Conservation (phyloP, 1,140 invertebrate species). For the Saxidomus purpurata region DNA sequence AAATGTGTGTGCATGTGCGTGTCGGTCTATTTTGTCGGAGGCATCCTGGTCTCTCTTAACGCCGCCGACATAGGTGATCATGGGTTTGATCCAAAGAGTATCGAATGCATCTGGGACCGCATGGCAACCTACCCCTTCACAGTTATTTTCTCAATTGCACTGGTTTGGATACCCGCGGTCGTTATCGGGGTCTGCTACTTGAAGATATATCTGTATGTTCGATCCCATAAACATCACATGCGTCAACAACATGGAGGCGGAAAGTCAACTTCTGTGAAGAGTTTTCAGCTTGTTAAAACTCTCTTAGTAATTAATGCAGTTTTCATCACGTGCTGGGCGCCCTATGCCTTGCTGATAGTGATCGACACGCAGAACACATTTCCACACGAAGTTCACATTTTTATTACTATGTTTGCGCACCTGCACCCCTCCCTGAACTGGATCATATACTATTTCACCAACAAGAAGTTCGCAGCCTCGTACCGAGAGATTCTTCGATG, state of each 20-base stretch:
- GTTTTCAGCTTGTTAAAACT: constrained; percentile 64
- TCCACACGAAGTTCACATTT: no score
- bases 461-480: constrained; percentile 71
- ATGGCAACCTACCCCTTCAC: constrained; percentile 80
- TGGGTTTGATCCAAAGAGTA: constrained; percentile 78
- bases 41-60: constrained; percentile 72
- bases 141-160: constrained; percentile 75
- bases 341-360: constrained; percentile 73
- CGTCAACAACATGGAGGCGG: neutral
- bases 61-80: constrained; percentile 76
- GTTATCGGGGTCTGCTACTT: constrained; percentile 76
- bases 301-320: constrained; percentile 76
- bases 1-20: constrained; percentile 73
- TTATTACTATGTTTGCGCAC: constrained; percentile 74
- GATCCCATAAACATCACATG: constrained; percentile 49
- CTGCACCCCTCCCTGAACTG: constrained; percentile 78
- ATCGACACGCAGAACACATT: constrained; percentile 67
- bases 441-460: constrained; percentile 75
- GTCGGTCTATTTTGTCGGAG: constrained; percentile 69
- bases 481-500: no score
- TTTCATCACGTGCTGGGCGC: constrained; percentile 76
- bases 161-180: constrained; percentile 77
- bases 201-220: constrained; percentile 74
- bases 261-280: neutral
- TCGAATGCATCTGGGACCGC: constrained; percentile 81